Evolutionary conservation across 2,797 vertebrate genomes (phyloP).

Genomic region (Yasuhikotakia modesta): DNA sequence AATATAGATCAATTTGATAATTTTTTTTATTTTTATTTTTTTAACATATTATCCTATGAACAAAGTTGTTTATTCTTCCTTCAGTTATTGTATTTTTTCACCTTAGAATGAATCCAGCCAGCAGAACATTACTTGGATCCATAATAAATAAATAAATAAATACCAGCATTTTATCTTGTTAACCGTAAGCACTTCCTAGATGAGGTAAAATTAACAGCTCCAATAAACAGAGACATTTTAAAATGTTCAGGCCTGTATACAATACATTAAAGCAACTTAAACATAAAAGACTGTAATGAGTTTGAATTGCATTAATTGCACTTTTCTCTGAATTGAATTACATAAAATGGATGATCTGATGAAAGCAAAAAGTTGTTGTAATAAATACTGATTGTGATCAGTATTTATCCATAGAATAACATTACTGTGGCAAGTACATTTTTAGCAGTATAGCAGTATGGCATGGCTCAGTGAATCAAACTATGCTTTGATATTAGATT

Average conservation of each 20-base stretch:
- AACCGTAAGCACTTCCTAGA: constrained; percentile 5
- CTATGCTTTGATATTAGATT: constrained; percentile 11
- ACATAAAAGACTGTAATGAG: not conserved
- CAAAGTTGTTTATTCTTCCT: constrained; percentile 39
- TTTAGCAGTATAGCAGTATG: not conserved
- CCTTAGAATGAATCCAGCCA: not conserved
- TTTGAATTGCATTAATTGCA: not conserved
- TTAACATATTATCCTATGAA: not conserved
- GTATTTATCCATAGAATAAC: not conserved
- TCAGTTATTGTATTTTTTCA: constrained; percentile 5
- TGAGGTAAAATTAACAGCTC: not conserved
- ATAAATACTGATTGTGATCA: not conserved
- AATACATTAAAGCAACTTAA: constrained; percentile 9
- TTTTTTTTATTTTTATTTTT: too few species aligned
- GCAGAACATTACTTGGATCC: not conserved
- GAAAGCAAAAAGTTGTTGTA: constrained; percentile 16
- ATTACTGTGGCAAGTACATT: not conserved
- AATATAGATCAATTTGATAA: too few species aligned
- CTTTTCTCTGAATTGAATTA: not conserved
- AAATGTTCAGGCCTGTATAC: not conserved
- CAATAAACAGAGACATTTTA: constrained; percentile 1
- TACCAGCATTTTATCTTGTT: not conserved
- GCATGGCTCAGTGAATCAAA: not conserved
- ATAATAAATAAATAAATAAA: constrained; percentile 18
- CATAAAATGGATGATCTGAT: not conserved